Conservation (phyloP, 2,113 vertebrate species). For the Pterocles orientalis region DNA sequence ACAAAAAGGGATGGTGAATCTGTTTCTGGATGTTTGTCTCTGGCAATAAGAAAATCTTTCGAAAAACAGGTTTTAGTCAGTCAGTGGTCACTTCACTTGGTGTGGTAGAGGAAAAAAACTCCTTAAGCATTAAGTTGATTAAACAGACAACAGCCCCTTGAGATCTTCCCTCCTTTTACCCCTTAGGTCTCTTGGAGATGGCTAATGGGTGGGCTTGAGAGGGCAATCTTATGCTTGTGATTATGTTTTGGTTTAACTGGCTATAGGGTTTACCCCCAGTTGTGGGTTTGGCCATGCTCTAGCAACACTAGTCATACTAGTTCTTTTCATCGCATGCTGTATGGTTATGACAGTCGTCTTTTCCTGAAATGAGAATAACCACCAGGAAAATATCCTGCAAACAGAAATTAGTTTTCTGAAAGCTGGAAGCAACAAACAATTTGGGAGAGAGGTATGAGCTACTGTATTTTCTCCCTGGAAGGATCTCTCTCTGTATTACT, state of each 20-base stretch:
- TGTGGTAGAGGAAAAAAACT: background rate
- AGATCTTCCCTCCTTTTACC: background rate
- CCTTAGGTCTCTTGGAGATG: background rate
- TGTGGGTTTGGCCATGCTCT: background rate
- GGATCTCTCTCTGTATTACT: background rate
- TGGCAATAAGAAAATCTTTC: background rate
- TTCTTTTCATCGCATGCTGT: background rate
- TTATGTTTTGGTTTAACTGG: background rate
- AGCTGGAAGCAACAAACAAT: background rate
- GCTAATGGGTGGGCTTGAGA: background rate
- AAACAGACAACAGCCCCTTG: background rate
- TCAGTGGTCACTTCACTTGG: background rate
- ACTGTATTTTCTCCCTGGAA: background rate
- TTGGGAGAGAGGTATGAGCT: background rate
- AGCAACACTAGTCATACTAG: background rate
- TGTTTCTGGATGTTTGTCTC: background rate
- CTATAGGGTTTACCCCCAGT: background rate
- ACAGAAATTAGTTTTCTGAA: background rate
- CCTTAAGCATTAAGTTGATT: background rate
- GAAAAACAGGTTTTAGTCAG: background rate
- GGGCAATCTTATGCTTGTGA: background rate
- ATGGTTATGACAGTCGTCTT: background rate
- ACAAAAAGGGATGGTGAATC: background rate
- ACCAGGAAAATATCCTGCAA: background rate
- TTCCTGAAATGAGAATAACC: background rate